These are phyloP conservation scores for Sesamia nonagrioides DNA, from an alignment of 1,140 invertebrate genomes.

Conservation along the genomic window DNA sequence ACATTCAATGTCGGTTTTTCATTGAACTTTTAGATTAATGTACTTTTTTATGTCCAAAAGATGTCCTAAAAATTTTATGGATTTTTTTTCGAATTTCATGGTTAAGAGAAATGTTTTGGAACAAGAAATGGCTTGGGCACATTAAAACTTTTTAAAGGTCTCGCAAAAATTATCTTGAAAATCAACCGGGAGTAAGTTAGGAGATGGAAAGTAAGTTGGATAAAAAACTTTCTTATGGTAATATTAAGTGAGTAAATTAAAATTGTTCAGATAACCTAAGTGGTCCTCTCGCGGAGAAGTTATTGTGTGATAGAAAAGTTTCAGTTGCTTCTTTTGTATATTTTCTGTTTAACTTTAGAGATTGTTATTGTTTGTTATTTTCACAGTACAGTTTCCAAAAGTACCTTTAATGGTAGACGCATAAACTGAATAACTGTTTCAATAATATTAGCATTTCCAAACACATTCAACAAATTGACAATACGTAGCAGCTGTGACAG, in stretches of 20 bases:
- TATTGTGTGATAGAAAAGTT: constrained; percentile 33
- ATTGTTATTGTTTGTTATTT: not conserved
- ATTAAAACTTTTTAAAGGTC: constrained; percentile 59
- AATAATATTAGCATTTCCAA: not conserved
- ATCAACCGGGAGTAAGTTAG: constrained; percentile 44
- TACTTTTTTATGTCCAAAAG: constrained; percentile 29
- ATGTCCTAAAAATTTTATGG: constrained; percentile 42
- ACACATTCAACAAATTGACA: too few relatives aligned
- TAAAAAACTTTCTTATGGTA: constrained; percentile 44
- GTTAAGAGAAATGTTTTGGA: constrained; percentile 34
- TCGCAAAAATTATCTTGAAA: constrained; percentile 55
- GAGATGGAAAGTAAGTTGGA: constrained; percentile 48
- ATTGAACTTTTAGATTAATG: constrained; percentile 43
- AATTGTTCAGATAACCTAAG: constrained; percentile 45
- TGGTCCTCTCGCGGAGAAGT: constrained; percentile 26
- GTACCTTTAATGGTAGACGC: not conserved
- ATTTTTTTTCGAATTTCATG: constrained; percentile 44
- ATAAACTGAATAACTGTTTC: not conserved
- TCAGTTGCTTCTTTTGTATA: constrained; percentile 13
- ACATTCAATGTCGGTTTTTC: constrained; percentile 23
- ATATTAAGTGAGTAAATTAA: constrained; percentile 61
- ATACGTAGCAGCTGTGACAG: too few relatives aligned
- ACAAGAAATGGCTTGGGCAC: constrained; percentile 43
- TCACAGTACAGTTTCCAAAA: not conserved
- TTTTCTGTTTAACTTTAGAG: constrained; percentile 15